A percentile compares a stretch with the other conserved stretches of the same genome.
Conservation (phyloP, 2,113 vertebrate species). For the Sclerurus mexicanus region DNA sequence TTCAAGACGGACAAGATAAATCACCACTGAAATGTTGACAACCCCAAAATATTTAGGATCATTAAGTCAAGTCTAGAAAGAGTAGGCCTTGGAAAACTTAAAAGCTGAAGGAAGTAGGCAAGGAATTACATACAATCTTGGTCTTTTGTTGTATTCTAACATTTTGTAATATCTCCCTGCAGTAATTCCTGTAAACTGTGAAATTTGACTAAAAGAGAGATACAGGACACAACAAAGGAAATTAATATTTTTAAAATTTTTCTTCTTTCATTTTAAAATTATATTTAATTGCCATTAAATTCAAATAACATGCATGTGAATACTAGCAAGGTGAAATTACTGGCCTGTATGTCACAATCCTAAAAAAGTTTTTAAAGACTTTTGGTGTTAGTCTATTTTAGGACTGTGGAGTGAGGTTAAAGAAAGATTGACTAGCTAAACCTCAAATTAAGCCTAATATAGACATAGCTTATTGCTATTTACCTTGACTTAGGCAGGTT, state of each 20-base stretch:
- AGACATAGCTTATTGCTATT: constrained; percentile 7
- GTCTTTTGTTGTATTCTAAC: not conserved
- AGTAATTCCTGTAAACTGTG: not conserved
- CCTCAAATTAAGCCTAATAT: constrained; percentile 5
- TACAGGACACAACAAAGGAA: not conserved
- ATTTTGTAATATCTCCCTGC: not conserved
- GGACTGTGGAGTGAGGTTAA: not conserved
- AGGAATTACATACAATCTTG: not conserved
- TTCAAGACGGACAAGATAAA: constrained; percentile 33
- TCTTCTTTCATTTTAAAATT: not conserved
- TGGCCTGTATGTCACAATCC: not conserved
- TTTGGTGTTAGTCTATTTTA: not conserved
- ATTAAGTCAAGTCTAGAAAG: constrained; percentile 38
- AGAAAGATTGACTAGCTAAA: constrained; percentile 1
- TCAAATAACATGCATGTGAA: not conserved
- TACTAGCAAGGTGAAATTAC: not conserved
- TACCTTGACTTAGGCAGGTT: not conserved
- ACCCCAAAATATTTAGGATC: not conserved
- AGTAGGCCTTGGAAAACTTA: not conserved
- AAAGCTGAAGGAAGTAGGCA: not conserved
- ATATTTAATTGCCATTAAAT: not conserved
- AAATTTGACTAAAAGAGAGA: not conserved
- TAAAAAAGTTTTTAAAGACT: not conserved
- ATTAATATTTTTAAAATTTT: not conserved
- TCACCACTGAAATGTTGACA: not conserved